These are phyloP conservation scores for Nannospalax galili DNA, from an alignment of 2,113 vertebrate species.

Conservation along the genomic window DNA sequence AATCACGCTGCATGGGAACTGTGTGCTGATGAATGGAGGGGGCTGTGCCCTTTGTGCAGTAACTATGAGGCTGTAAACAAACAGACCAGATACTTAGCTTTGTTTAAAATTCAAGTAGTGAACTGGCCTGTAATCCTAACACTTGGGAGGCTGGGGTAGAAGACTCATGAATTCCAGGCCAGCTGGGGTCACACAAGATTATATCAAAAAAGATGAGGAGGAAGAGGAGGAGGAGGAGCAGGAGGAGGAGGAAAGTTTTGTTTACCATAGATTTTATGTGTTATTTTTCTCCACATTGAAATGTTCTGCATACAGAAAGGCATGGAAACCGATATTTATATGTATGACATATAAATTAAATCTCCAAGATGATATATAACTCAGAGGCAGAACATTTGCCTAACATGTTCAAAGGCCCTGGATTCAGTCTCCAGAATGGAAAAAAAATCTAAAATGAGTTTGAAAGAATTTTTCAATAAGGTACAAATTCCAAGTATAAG, in stretches of 20 bases:
- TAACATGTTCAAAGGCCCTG: background rate
- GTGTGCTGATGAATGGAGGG: fast-evolving
- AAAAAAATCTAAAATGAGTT: background rate
- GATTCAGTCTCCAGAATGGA: background rate
- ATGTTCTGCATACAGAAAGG: background rate
- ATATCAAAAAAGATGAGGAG: background rate
- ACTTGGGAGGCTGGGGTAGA: too few species aligned
- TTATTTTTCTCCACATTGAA: background rate
- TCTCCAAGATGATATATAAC: background rate
- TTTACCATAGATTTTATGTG: background rate
- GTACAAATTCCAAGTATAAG: background rate
- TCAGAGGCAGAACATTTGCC: background rate
- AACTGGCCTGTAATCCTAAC: background rate
- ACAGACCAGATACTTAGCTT: background rate
- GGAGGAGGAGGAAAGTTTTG: background rate
- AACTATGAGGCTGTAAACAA: background rate
- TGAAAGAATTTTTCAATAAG: background rate
- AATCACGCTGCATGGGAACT: background rate
- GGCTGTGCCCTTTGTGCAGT: background rate
- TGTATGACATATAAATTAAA: background rate
- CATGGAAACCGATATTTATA: background rate
- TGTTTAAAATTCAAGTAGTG: background rate
- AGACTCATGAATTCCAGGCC: too few species aligned
- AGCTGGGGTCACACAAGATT: background rate
- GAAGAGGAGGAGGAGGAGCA: too few species aligned